These are phyloP conservation scores for Sclerodermus sp. DNA, from an alignment of 2,888 invertebrate genomes.

Conservation along the genomic window DNA sequence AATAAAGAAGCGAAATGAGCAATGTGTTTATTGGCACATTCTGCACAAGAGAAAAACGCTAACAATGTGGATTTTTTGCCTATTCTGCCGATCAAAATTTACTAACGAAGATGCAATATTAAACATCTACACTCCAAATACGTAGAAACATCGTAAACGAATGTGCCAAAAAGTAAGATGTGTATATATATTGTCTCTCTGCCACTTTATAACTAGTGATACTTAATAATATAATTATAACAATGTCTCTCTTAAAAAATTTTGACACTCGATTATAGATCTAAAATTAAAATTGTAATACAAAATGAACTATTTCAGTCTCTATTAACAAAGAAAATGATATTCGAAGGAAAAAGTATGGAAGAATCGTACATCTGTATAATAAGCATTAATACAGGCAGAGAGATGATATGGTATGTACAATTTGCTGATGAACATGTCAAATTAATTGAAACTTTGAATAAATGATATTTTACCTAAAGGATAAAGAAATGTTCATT, in stretches of 20 bases:
- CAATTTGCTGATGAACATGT: too few relatives aligned
- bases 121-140: constrained; percentile 2
- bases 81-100: not conserved
- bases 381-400: too few relatives aligned
- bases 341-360: too few relatives aligned
- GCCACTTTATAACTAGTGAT: constrained; percentile 2
- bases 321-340: too few relatives aligned
- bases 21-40: constrained; percentile 17
- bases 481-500: too few relatives aligned
- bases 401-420: too few relatives aligned
- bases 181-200: constrained; percentile 14
- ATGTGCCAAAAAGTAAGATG: constrained; percentile 9
- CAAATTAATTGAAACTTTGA: too few relatives aligned
- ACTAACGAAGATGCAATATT: not conserved
- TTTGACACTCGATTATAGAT: constrained; percentile 3
- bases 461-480: too few relatives aligned
- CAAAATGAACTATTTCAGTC: too few relatives aligned
- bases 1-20: constrained; percentile 11
- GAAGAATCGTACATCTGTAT: too few relatives aligned
- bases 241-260: constrained; percentile 7
- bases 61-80: not conserved
- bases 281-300: not conserved
- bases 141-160: constrained; percentile 5
- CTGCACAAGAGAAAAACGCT: constrained; percentile 4
- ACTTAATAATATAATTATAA: too few relatives aligned